Evolutionary conservation across 2,888 invertebrate genomes (phyloP).

Genomic region (Drosophila emarginata): DNA sequence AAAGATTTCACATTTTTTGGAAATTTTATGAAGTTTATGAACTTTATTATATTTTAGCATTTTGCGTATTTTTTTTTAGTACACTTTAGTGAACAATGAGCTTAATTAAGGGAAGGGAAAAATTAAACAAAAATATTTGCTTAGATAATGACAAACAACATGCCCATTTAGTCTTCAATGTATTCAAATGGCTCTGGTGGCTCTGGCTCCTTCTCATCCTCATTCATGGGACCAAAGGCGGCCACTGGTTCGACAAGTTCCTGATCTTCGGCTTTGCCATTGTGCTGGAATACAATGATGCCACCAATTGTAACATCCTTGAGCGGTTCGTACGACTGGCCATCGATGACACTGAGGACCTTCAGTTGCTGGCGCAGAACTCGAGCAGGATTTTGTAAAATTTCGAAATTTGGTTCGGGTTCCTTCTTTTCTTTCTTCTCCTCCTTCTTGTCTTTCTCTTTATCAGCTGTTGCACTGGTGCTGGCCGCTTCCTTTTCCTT

Average conservation of each 20-base stretch:
- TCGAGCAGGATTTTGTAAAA: slow-evolving; percentile 96
- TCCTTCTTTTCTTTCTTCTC: slow-evolving; percentile 87
- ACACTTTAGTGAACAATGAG: slow-evolving; percentile 59
- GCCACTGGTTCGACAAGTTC: slow-evolving; percentile 96
- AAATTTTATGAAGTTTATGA: slow-evolving; percentile 37
- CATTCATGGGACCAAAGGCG: slow-evolving; percentile 94
- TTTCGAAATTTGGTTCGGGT: slow-evolving; percentile 95
- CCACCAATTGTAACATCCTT: slow-evolving; percentile 98
- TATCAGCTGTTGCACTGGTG: slow-evolving; percentile 44
- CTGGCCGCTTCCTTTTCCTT: slow-evolving; percentile 79
- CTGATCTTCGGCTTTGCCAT: slow-evolving; percentile 90
- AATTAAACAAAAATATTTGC: slow-evolving; percentile 33
- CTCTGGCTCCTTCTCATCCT: slow-evolving; percentile 98
- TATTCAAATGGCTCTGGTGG: slow-evolving; percentile 99
- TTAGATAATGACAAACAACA: slow-evolving; percentile 77
- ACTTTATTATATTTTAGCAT: slow-evolving; percentile 56
- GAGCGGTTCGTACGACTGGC: slow-evolving; percentile 90
- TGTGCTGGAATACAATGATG: slow-evolving; percentile 96
- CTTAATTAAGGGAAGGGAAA: slow-evolving; percentile 39
- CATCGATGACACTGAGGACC: slow-evolving; percentile 90
- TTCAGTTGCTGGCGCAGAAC: slow-evolving; percentile 95
- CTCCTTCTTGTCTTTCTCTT: slow-evolving; percentile 81
- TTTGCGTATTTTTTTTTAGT: slow-evolving; percentile 40
- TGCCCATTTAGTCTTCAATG: slow-evolving; percentile 87
- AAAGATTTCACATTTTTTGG: not conserved